Percentiles rank a stretch among this genome's conserved stretches.
These are phyloP conservation scores for Neoarius graeffei DNA, from an alignment of 2,113 vertebrate genomes.

Conservation along the genomic window DNA sequence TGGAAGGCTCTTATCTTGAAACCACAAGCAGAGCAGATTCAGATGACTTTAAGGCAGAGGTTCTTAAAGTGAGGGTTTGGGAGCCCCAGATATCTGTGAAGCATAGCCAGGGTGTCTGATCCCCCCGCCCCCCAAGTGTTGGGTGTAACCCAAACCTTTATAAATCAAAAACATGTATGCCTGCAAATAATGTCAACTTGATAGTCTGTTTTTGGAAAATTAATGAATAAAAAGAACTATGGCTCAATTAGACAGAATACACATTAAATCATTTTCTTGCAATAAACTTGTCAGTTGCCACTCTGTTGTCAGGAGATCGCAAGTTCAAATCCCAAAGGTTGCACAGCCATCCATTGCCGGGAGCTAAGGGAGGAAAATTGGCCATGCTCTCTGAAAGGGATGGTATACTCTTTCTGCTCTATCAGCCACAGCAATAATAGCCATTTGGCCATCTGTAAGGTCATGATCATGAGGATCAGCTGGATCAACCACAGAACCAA, in stretches of 20 bases:
- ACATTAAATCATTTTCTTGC: not conserved
- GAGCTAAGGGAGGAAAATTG: not conserved
- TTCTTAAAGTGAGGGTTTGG: not conserved
- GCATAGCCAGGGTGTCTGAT: not conserved
- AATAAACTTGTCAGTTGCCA: not conserved
- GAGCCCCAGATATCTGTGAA: not conserved
- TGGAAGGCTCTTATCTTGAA: not conserved
- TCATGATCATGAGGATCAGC: not conserved
- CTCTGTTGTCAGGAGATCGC: not conserved
- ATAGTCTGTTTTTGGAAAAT: not conserved
- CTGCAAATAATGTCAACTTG: not conserved
- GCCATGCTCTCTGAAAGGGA: not conserved
- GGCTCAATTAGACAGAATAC: not conserved
- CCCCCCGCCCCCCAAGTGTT: not conserved
- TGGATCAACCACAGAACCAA: too few species aligned
- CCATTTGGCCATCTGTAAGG: not conserved
- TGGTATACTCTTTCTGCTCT: not conserved
- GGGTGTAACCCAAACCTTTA: not conserved
- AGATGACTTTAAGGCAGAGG: not conserved
- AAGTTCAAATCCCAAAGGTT: not conserved
- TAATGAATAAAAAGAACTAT: not conserved
- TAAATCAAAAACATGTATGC: not conserved
- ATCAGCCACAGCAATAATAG: not conserved
- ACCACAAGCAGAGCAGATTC: not conserved
- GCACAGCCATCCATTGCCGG: not conserved